Evolutionary conservation across 2,113 vertebrate species (phyloP).

Genomic region (Eudyptes chrysolophus): DNA sequence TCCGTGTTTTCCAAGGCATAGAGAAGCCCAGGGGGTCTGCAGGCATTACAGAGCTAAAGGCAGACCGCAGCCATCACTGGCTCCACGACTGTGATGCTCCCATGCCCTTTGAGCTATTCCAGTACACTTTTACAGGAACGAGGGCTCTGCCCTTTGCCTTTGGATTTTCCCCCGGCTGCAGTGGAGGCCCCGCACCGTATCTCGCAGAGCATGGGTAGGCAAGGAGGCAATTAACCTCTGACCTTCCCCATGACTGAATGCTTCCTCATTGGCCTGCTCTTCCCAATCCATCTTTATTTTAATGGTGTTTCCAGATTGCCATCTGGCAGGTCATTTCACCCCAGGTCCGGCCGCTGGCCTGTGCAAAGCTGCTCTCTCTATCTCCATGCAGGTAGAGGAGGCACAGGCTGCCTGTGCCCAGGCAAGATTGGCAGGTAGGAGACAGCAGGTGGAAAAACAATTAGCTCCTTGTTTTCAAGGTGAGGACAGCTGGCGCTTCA

Average conservation of each 20-base stretch:
- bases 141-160: background rate
- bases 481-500: rapidly evolving
- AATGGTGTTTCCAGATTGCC: background rate
- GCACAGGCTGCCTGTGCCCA: rapidly evolving
- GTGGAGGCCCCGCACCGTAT: background rate
- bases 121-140: background rate
- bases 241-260: background rate
- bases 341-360: background rate
- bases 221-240: background rate
- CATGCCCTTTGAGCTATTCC: background rate
- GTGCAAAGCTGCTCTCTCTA: background rate
- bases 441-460: background rate
- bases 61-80: background rate
- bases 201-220: background rate
- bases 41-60: background rate
- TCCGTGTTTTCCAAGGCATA: background rate
- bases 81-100: background rate
- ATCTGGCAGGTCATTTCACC: background rate
- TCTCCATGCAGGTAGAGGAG: background rate
- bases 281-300: background rate
- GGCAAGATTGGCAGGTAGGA: background rate
- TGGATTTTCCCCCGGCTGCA: background rate
- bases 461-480: background rate
- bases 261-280: background rate
- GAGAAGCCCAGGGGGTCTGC: background rate